phyloP scores from a whole-genome alignment of 2,888 invertebrate genomes.

The Mylabris sibirica region DNA sequence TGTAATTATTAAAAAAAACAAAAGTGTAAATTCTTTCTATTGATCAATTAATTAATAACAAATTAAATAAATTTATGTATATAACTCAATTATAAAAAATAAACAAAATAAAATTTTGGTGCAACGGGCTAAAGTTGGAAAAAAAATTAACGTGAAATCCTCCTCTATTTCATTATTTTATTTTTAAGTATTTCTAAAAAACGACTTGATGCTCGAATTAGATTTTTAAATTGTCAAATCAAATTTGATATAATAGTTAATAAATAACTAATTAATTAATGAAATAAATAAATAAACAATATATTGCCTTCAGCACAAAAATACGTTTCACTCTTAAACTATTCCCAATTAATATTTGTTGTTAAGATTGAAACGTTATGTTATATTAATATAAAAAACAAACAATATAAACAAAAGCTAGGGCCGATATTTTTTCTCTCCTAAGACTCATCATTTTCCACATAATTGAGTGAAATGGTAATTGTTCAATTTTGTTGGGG shows the following conservation, averaged over 20 bases:
- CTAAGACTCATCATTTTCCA: not conserved
- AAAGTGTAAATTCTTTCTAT: slow-evolving; percentile 31
- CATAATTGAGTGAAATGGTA: not conserved
- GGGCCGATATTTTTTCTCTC: not conserved
- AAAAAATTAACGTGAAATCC: not conserved
- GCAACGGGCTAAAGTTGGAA: slow-evolving; percentile 34
- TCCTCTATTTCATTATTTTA: not conserved
- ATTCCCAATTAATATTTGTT: not conserved
- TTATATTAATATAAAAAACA: not conserved
- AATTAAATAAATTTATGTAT: slow-evolving; percentile 3
- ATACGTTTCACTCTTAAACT: not conserved
- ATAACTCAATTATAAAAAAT: slow-evolving; percentile 15
- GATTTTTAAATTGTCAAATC: slow-evolving; percentile 3
- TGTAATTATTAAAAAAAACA: slow-evolving; percentile 27
- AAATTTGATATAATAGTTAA: not conserved
- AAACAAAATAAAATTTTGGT: slow-evolving; percentile 24
- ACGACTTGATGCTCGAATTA: slow-evolving; percentile 30
- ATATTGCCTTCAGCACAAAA: slow-evolving; percentile 10
- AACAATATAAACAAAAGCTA: not conserved
- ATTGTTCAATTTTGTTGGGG: not conserved
- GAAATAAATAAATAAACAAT: not conserved
- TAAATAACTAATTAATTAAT: too few species aligned
- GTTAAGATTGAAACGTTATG: slow-evolving; percentile 2
- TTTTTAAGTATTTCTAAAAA: not conserved
- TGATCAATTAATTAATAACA: slow-evolving; percentile 17